Evolutionary conservation across 1,140 invertebrate genomes (phyloP).

Genomic region (silkworm (Bombyx mori)): DNA sequence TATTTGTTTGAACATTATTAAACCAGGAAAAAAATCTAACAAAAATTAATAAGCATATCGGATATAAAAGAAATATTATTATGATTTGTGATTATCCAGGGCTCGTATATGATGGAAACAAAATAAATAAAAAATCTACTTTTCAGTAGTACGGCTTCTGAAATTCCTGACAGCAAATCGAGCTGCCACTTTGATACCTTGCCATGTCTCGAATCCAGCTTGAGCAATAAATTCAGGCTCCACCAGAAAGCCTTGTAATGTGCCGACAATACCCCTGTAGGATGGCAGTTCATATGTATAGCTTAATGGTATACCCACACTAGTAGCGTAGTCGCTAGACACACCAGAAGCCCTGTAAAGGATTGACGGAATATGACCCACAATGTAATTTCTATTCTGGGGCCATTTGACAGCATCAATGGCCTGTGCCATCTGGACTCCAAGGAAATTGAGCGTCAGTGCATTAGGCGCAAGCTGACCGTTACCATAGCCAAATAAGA

Average conservation of each 20-base stretch:
- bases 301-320: constrained; percentile 67
- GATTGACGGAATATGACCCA: constrained; percentile 26
- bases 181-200: constrained; percentile 41
- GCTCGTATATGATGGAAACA: too few relatives aligned
- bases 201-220: constrained; percentile 45
- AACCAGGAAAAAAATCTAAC: too few relatives aligned
- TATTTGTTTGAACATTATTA: too few relatives aligned
- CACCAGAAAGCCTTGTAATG: constrained; percentile 27
- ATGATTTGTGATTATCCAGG: too few relatives aligned
- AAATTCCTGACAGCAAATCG: constrained; percentile 16
- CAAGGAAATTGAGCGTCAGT: constrained; percentile 22
- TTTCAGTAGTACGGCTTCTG: neutral
- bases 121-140: too few relatives aligned
- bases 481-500: constrained; percentile 65
- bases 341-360: constrained; percentile 21
- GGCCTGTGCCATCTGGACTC: constrained; percentile 31
- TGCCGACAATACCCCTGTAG: constrained; percentile 11
- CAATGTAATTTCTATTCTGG: constrained; percentile 28
- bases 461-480: constrained; percentile 31
- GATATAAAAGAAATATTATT: too few relatives aligned
- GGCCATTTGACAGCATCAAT: constrained; percentile 34
- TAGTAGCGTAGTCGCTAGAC: constrained; percentile 24
- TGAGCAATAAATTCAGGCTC: constrained; percentile 41
- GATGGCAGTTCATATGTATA: constrained; percentile 80
- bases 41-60: too few relatives aligned